A percentile compares a stretch with the other conserved stretches of the same genome.
phyloP scores from a whole-genome alignment of 2,888 invertebrate species.

The Saturnia pavonia region DNA sequence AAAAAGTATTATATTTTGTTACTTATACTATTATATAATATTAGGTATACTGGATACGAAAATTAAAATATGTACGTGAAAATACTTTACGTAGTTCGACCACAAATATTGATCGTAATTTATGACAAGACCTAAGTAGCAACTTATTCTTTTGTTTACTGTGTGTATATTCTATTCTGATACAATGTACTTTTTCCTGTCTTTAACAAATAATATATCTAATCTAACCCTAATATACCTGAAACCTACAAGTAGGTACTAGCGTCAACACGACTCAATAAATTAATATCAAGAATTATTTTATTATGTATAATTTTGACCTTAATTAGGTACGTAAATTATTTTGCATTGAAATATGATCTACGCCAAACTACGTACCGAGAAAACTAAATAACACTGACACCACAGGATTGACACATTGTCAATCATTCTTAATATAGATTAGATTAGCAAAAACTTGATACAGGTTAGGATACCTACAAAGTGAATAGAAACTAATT shows the following conservation, averaged over 20 bases:
- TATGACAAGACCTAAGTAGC: too few species aligned
- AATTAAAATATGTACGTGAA: too few species aligned
- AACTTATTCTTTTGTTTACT: too few species aligned
- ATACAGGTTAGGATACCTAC: neutral
- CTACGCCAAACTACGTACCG: neutral
- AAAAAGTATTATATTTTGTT: too few species aligned
- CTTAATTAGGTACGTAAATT: neutral
- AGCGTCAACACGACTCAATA: neutral
- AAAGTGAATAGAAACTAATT: too few species aligned
- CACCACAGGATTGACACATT: neutral
- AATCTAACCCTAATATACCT: neutral
- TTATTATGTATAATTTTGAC: neutral
- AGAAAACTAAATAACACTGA: neutral
- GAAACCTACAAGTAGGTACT: neutral
- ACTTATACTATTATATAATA: too few species aligned
- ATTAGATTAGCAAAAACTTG: neutral
- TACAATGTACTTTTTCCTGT: too few species aligned
- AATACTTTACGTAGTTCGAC: too few species aligned
- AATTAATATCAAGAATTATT: neutral
- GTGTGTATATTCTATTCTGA: too few species aligned
- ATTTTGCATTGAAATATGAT: neutral
- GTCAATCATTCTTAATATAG: conserved; percentile 5
- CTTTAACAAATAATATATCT: too few species aligned
- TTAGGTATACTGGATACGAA: too few species aligned
- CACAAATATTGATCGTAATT: too few species aligned